These are phyloP conservation scores for Turritopsis dohrnii DNA, from an alignment of 30 jellyfish, hydroid and myxozoan genomes.

Conservation along the genomic window DNA sequence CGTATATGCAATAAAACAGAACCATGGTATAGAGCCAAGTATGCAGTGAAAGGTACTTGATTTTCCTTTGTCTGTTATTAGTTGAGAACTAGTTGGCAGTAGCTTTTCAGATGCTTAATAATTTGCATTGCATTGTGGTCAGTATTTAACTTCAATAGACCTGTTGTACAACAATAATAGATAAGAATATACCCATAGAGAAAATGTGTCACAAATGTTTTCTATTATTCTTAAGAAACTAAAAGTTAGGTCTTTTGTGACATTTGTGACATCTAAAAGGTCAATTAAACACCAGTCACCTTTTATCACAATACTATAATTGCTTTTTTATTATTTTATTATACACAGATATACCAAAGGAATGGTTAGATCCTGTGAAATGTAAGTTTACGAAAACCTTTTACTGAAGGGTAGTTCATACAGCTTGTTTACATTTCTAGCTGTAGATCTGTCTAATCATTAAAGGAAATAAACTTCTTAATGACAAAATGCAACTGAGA, in stretches of 20 bases:
- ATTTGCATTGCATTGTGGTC: no score
- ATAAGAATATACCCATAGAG: no score
- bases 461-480: neutral
- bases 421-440: neutral
- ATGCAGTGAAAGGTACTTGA: neutral
- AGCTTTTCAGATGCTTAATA: neutral
- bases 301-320: no score
- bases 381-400: neutral
- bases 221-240: no score
- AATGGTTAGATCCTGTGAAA: neutral
- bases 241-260: no score
- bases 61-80: neutral
- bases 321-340: neutral
- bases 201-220: no score
- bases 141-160: no score
- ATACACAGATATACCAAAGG: neutral
- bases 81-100: neutral
- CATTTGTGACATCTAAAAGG: no score
- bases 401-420: neutral
- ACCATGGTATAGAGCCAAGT: constrained; percentile 13
- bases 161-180: no score
- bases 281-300: no score
- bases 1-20: constrained; percentile 13
- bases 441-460: neutral
- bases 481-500: neutral